Base-by-base conservation (phyloP, 2,888 invertebrate genomes). In the Microplitis deprimator region DNA sequence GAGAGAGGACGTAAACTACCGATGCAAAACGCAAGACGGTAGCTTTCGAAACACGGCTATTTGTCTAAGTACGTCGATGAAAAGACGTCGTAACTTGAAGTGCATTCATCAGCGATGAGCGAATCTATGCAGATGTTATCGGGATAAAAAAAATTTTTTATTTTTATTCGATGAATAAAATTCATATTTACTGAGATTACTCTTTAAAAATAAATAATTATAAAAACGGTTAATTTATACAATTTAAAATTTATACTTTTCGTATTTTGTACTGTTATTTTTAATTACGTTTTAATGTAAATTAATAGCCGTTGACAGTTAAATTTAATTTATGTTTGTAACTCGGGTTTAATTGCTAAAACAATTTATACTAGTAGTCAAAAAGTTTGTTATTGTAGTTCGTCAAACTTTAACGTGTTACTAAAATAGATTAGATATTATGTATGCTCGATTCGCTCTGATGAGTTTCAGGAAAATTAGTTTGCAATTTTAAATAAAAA, bases 341-440 rank as follows among this genome's bases (percentile, higher is more conserved):
- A 50, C 50, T 50, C 50, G 13, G 8, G 50, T 50, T 50, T 50
- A 50, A 50, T 50, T 50, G 50, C 50, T 50, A 62, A 62, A 62
- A 62, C 16, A 62, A 62, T 62, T 62, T 62, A 62, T 62, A 16
- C n/a, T 20, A 62, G 16, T n/a, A 62, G 20, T 62, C 16, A 62
- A 62, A 59, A 59, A 69, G 7, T 10, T 29, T 50, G 29, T 29
- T 70, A 59, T 5, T 38, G 20, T 59, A 70, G 69, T 70, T 60
- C 29, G 59, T 70, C 59, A 59, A 70, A 70, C 29, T 70, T 70
- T 70, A 62, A 62, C 62, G 20, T 16, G 7, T 6, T 62, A 16
- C 62, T 62, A 62, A 17, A 62, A 62, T 20, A 16, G 20, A 62
- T 62, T 62, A 5, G 50, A 50, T 50, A 50, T 50, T 50, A 50